These are phyloP conservation scores for Myopa testacea DNA, from an alignment of 2,888 invertebrate genomes.

Conservation along the genomic window DNA sequence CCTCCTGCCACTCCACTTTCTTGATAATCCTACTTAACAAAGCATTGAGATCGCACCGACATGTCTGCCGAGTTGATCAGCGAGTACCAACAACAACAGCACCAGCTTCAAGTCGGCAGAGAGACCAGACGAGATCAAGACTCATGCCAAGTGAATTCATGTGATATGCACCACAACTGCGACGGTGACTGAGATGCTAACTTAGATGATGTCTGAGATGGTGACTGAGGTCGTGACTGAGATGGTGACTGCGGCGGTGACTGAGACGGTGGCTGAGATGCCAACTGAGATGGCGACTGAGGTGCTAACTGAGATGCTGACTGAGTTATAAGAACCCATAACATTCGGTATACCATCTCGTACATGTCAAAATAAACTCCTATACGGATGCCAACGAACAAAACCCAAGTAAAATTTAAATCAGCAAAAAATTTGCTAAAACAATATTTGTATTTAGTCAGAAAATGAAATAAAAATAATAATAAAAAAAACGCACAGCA, in stretches of 20 bases:
- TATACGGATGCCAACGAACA: neutral
- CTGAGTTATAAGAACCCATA: neutral
- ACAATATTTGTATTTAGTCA: neutral
- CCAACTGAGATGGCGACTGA: too few species aligned
- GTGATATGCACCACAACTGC: neutral
- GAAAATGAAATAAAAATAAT: neutral
- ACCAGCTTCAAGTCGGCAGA: conserved; percentile 1
- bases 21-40: conserved; percentile 28
- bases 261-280: neutral
- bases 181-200: neutral
- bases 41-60: conserved; percentile 26
- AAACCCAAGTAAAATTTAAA: neutral
- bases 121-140: neutral
- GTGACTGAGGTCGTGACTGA: neutral
- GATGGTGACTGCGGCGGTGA: neutral
- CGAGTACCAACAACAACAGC: neutral
- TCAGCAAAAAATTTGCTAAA: neutral
- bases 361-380: too few species aligned
- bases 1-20: neutral
- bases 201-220: neutral
- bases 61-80: conserved; percentile 17
- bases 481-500: neutral
- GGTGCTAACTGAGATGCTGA: neutral
- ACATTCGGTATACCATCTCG: too few species aligned
- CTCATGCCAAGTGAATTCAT: conserved; percentile 14